These are phyloP conservation scores for Exephanes ischioxanthus DNA, from an alignment of 2,888 invertebrate species.

Conservation along the genomic window DNA sequence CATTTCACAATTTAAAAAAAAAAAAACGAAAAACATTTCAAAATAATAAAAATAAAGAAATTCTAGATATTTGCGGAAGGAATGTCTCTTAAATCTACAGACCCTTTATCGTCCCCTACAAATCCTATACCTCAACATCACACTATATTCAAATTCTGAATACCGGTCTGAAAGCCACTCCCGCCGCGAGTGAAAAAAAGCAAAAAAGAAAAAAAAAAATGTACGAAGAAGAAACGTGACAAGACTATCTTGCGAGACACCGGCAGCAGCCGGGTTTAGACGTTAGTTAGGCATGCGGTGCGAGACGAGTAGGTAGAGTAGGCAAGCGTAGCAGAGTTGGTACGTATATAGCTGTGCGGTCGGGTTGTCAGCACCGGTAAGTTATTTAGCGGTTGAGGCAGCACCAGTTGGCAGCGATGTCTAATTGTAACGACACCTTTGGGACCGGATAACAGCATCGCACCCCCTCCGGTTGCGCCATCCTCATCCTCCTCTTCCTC, in stretches of 20 bases:
- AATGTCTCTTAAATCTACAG: background rate
- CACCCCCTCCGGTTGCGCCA: conserved; percentile 68
- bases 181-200: background rate
- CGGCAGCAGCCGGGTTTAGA: conserved; percentile 35
- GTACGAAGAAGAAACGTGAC: conserved; percentile 50
- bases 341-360: conserved; percentile 78
- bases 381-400: conserved; percentile 83
- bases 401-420: conserved; percentile 83
- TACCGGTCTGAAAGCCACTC: background rate
- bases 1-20: background rate
- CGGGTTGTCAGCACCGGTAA: conserved; percentile 83
- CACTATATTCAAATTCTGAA: background rate
- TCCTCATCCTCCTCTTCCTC: conserved; percentile 36
- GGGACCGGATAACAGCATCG: conserved; percentile 78
- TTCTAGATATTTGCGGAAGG: background rate
- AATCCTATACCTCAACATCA: background rate
- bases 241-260: conserved; percentile 50
- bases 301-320: conserved; percentile 56
- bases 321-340: conserved; percentile 27
- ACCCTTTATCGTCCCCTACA: background rate
- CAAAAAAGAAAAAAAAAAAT: conserved; percentile 17
- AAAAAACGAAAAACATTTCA: background rate
- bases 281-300: conserved; percentile 68
- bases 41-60: background rate
- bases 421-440: conserved; percentile 84